Base-by-base conservation (phyloP, 2,797 vertebrate species). In the Enoplosus armatus region DNA sequence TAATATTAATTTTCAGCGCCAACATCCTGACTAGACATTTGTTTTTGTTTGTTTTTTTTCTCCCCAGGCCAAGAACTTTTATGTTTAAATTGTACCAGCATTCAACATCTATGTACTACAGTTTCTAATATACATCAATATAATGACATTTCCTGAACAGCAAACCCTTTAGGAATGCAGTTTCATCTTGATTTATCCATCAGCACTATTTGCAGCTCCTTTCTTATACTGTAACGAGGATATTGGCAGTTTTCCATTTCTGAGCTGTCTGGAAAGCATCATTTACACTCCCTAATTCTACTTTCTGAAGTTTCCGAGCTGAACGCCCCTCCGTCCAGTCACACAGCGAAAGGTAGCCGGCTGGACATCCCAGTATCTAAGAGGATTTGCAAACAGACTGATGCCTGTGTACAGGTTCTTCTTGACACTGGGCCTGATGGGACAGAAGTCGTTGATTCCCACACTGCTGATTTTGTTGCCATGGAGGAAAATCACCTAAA, bases 401-500 rank as follows among this genome's bases (percentile, higher is more conserved):
- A 99, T 99, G 64, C 97, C 97, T 0, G 95, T 96, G 87, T 97
- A 99, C 79, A 96, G 87, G 0, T 95, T 94, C 94, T 99, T 99
- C 95, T 98, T 99, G 81, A 88, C 89, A 64, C 93, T 93, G 10
- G 89, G 48, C 53, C 88, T 91, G 1, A 77, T 86, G 16, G 98
- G 97, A 37, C 98, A 99, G 94, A 99, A 99, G 83, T 99, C 98
- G n/a, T 99, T 98, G 89, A 97, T 92, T 79, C 97, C 98, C 85
- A 99, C 96, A 22, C 90, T 96, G 58, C 84, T 89, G 84, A 99
- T 99, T 59, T 96, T 97, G 90, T 99, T 99, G 48, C 93, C 95
- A 77, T 99, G 98, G 65, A 99, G 97, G 89, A 96, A 99, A 66
- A 99, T 92, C 31, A 98, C 96, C 98, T 99, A 91, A 61, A 79